Conservation (phyloP, 2,888 invertebrate species). For the Euphydryas editha region DNA sequence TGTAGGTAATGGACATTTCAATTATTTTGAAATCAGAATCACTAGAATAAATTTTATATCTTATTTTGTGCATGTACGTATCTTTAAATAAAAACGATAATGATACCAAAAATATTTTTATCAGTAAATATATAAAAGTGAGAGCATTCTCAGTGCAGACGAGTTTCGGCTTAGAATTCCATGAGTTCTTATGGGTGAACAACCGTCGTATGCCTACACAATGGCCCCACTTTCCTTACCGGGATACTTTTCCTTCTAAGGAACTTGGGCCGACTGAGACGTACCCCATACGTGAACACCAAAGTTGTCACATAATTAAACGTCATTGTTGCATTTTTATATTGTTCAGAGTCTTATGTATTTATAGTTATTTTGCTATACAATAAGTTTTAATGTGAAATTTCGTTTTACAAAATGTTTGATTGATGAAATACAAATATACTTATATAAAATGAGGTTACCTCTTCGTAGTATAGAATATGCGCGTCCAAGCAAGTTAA, state of each 20-base stretch:
- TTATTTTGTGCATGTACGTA: too few relatives aligned
- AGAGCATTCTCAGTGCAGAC: conserved; percentile 48
- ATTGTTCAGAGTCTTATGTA: conserved; percentile 22
- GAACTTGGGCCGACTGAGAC: conserved; percentile 44
- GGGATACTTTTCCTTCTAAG: conserved; percentile 57
- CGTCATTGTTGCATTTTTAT: conserved; percentile 32
- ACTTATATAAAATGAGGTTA: too few relatives aligned
- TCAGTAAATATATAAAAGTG: conserved; percentile 37
- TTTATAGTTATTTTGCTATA: neutral
- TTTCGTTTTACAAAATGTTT: too few relatives aligned
- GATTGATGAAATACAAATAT: too few relatives aligned
- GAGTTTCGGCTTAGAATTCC: conserved; percentile 53
- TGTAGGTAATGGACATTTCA: too few relatives aligned
- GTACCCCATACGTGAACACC: conserved; percentile 39
- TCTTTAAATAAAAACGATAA: neutral
- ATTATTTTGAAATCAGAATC: too few relatives aligned
- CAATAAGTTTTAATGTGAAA: neutral
- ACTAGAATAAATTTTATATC: too few relatives aligned
- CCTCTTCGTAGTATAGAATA: too few relatives aligned
- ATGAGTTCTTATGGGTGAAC: conserved; percentile 69
- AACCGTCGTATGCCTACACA: conserved; percentile 64
- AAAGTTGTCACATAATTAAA: conserved; percentile 39
- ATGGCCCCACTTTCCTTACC: conserved; percentile 76
- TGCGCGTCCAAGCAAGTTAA: too few relatives aligned
- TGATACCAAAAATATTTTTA: conserved; percentile 4